Evolutionary conservation across 2,113 vertebrate species (phyloP).

Genomic region (Cochlearius cochlearius): DNA sequence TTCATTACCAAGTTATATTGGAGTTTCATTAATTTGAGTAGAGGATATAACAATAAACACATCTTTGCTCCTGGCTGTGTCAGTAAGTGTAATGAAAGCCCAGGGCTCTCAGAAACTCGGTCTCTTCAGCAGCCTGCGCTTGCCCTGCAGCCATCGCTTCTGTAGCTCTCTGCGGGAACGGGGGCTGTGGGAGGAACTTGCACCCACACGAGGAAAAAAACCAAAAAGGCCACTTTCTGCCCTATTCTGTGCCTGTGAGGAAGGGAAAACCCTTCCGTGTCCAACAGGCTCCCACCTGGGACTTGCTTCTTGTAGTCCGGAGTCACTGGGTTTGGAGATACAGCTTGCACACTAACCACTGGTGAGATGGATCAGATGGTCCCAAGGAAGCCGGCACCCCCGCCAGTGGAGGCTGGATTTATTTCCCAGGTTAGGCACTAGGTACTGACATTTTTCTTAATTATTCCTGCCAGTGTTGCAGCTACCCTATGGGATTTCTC

Average conservation of each 20-base stretch:
- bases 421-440: background rate
- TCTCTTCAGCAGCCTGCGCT: background rate
- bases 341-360: background rate
- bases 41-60: background rate
- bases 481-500: background rate
- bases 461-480: background rate
- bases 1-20: background rate
- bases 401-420: background rate
- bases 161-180: background rate
- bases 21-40: background rate
- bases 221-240: background rate
- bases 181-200: background rate
- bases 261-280: background rate
- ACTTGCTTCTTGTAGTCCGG: background rate
- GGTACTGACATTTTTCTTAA: background rate
- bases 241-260: background rate
- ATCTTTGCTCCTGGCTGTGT: background rate
- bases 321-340: background rate
- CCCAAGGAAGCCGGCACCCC: background rate
- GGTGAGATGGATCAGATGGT: fast-evolving
- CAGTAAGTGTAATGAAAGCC: background rate
- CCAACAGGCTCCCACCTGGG: background rate
- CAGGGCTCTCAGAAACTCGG: fast-evolving
- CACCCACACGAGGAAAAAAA: too few relatives aligned
- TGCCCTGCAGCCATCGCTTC: background rate